Percentiles rank a stretch among this genome's conserved stretches.
Evolutionary conservation across 2,113 vertebrate species (phyloP).

Genomic region (Vimba vimba): DNA sequence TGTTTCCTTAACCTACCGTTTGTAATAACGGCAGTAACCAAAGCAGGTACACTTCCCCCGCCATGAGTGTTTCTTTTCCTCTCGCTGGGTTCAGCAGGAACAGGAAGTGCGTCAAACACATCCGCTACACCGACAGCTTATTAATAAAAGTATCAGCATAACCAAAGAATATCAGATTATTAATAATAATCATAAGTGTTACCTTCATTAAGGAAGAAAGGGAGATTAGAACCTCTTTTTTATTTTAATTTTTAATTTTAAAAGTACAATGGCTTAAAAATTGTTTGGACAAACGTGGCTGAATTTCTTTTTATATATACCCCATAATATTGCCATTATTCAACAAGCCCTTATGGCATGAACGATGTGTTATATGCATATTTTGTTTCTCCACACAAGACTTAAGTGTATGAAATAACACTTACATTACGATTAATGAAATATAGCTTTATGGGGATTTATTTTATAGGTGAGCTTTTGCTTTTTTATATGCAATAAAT

Average conservation of each 20-base stretch:
- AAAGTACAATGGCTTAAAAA: not conserved
- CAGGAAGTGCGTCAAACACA: slow-evolving; percentile 31
- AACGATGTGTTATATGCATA: not conserved
- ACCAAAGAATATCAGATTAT: not conserved
- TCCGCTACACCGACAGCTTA: not conserved
- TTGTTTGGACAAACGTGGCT: not conserved
- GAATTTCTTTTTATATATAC: not conserved
- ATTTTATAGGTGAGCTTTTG: not conserved
- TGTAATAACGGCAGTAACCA: slow-evolving; percentile 81
- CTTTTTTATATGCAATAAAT: too few relatives aligned
- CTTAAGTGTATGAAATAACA: too few relatives aligned
- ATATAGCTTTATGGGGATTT: not conserved
- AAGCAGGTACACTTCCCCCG: slow-evolving; percentile 69
- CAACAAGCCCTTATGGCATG: not conserved
- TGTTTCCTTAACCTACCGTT: slow-evolving; percentile 75
- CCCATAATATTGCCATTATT: not conserved
- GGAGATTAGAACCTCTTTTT: not conserved
- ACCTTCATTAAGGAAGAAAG: too few relatives aligned
- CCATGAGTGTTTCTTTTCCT: slow-evolving; percentile 71
- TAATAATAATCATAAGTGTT: too few relatives aligned
- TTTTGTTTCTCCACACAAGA: not conserved
- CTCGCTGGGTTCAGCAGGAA: not conserved
- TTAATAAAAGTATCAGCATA: not conserved
- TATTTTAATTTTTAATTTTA: not conserved
- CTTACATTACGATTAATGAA: too few relatives aligned